phyloP scores from a whole-genome alignment of 53 echinoderm and acorn worm genomes.

The Echinarachnius parma region DNA sequence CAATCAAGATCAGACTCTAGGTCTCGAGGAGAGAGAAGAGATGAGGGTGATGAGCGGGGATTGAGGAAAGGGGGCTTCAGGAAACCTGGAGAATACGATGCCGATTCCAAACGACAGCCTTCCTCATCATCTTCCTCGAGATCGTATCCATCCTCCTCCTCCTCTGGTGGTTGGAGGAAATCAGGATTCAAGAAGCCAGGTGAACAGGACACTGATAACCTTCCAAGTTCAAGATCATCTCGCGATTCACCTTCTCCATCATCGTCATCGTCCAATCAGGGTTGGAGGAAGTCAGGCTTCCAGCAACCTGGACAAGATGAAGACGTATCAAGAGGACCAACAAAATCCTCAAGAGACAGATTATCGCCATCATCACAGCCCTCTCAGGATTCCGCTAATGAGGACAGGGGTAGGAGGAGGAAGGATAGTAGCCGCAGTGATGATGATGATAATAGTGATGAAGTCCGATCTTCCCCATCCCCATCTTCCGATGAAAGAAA shows the following conservation, averaged over 20 bases:
- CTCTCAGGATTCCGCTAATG: no score
- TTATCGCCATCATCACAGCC: no score
- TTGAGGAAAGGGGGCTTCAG: conserved; percentile 46
- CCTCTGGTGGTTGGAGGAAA: conserved; percentile 45
- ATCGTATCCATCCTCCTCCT: background rate
- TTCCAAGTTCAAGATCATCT: conserved; percentile 11
- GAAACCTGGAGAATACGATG: conserved; percentile 26
- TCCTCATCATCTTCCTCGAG: conserved; percentile 4
- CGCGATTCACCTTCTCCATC: background rate
- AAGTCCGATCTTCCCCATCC: conserved; percentile 16
- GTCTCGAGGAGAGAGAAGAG: background rate
- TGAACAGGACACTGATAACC: background rate
- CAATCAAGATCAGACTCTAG: conserved; percentile 6
- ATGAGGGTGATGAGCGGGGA: background rate
- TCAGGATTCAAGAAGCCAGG: conserved; percentile 18
- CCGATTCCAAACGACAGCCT: background rate
- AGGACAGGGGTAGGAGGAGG: conserved; percentile 17
- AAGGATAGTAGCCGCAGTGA: conserved; percentile 16
- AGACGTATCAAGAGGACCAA: background rate
- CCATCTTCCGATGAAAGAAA: conserved; percentile 4
- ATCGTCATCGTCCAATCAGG: conserved; percentile 13
- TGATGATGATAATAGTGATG: conserved; percentile 20
- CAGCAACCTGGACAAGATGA: background rate
- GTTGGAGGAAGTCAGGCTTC: conserved; percentile 1
- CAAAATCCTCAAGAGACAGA: conserved; percentile 4